Base-by-base conservation (phyloP, 2,888 invertebrate species). In the Leucophenga maculata region DNA sequence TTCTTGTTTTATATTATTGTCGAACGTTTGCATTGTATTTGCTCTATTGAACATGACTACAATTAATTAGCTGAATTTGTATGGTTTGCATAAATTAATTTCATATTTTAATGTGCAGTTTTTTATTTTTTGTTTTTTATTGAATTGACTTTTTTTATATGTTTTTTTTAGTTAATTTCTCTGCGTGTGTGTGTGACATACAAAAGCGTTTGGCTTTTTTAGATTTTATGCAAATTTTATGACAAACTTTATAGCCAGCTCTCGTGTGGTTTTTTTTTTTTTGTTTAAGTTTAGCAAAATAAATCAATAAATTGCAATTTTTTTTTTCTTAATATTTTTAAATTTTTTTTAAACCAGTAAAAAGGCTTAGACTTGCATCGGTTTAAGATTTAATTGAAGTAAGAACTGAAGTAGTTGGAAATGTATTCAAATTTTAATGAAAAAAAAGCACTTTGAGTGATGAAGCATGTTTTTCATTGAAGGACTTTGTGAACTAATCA, bases 21-120 rank as follows among this genome's bases (percentile, higher is more conserved):
- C 62, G 66, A 44, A 55, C 65, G 52, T 54, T 76, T 57, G 67
- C 65, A 71, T 73, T 72, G 71, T 69, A 68, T 68, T 74, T 66
- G 59, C 52, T 16, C 6, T 60, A 82, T 78, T 78, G 78, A 73
- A 75, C 78, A 75, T 82, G 80, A 75, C 80, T 77, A 82, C 78
- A 82, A 80, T 82, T 80, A 80, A 80, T 80, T 80, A 82, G 77
- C 18, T 74, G 76, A 80, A 80, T 78, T 80, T 78, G 78, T 77
- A n/a, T 8, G 77, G 82, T 82, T 80, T 82, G 80, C 82, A 82
- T 80, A 82, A 78, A 82, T 82, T 82, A 80, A 78, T 74, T 74
- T 80, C 72, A 44, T 22, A 77, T 75, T 77, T 77, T 75, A 75
- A 39, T 39, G 8, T 39, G 39, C 39, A 39, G 39, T 20, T 22